Percentiles rank a stretch among this genome's conserved stretches.
phyloP scores from a whole-genome alignment of 2,113 vertebrate species.

The Podiceps cristatus region DNA sequence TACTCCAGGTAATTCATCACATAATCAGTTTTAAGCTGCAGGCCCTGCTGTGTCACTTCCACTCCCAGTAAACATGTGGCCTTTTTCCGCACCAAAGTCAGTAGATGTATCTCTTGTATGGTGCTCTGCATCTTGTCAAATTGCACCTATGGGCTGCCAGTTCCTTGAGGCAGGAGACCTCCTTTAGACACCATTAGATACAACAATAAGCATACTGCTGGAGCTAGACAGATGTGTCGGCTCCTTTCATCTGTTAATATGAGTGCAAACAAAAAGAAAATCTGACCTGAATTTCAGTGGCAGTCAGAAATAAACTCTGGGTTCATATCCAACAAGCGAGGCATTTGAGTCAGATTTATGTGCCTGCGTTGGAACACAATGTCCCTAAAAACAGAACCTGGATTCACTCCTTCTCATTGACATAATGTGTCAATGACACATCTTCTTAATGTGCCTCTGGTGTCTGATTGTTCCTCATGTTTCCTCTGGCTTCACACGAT shows the following conservation, averaged over 20 bases:
- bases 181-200: neutral
- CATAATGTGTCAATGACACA: constrained; percentile 3
- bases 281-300: constrained; percentile 22
- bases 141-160: neutral
- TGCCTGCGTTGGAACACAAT: neutral
- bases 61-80: neutral
- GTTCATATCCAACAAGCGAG: neutral
- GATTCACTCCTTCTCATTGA: constrained; percentile 11
- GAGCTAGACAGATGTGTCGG: neutral
- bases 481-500: constrained; percentile 23
- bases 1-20: neutral
- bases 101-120: rapidly evolving
- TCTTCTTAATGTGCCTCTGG: neutral
- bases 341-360: constrained; percentile 11
- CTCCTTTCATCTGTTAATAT: neutral
- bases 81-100: neutral
- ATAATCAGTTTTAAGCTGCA: neutral
- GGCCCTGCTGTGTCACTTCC: neutral
- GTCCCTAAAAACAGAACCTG: constrained; percentile 34
- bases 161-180: neutral
- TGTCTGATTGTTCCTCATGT: constrained; percentile 12
- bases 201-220: neutral
- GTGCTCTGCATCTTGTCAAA: neutral
- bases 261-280: constrained; percentile 1
- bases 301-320: neutral